Conservation (phyloP, 2,113 vertebrate species). For the Erythrolamprus reginae region DNA sequence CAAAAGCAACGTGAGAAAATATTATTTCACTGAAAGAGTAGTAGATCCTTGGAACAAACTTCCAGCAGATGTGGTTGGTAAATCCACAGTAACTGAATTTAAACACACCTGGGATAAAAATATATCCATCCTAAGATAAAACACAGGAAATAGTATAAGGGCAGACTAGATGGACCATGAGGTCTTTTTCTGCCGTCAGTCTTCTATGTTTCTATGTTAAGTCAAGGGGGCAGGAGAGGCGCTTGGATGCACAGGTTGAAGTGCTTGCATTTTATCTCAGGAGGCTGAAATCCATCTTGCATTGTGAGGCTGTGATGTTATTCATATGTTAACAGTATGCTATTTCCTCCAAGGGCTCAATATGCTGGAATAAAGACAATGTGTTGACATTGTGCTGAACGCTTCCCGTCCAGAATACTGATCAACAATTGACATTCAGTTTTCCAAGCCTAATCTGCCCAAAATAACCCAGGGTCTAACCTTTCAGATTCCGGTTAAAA, state of each 20-base stretch:
- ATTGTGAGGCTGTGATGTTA: constrained; percentile 62
- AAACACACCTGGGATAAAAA: too few relatives aligned
- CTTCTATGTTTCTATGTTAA: too few relatives aligned
- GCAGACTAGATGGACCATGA: too few relatives aligned
- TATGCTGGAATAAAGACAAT: constrained; percentile 65
- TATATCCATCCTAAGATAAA: too few relatives aligned
- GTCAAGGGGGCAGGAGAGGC: constrained; percentile 30
- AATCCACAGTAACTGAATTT: too few relatives aligned
- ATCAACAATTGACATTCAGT: constrained; percentile 53
- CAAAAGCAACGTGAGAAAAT: too few relatives aligned
- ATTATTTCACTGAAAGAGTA: too few relatives aligned
- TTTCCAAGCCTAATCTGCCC: constrained; percentile 44
- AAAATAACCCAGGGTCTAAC: constrained; percentile 52
- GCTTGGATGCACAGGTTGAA: constrained; percentile 38
- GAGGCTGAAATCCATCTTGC: constrained; percentile 63
- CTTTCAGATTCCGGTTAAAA: constrained; percentile 67
- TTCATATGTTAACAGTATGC: constrained; percentile 72
- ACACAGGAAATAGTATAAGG: too few relatives aligned
- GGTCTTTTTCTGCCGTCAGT: too few relatives aligned
- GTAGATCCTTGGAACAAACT: too few relatives aligned
- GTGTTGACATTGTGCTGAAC: constrained; percentile 62
- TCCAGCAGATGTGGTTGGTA: too few relatives aligned
- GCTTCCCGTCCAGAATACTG: constrained; percentile 59
- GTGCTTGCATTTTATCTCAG: constrained; percentile 52
- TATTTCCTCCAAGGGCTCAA: constrained; percentile 60